Evolutionary conservation across 1,140 invertebrate species (phyloP).

Genomic region (Hormaphis cornu): DNA sequence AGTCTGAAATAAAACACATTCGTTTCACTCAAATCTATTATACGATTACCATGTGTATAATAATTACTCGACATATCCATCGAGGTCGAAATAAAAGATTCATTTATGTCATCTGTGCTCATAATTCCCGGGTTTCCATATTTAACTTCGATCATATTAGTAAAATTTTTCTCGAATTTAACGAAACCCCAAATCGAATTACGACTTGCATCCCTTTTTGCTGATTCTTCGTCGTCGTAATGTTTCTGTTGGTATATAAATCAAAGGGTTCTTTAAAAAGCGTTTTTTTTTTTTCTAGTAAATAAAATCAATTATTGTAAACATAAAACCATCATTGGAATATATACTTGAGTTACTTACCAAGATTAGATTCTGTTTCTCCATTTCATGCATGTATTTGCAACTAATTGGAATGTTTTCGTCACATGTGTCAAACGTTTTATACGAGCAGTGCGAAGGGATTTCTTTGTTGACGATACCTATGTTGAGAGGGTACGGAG

Average conservation of each 20-base stretch:
- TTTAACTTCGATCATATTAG: neutral
- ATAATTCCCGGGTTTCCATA: neutral
- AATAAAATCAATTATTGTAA: too few species aligned
- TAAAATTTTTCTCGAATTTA: slow-evolving; percentile 5
- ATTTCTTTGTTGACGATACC: slow-evolving; percentile 9
- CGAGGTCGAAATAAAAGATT: neutral
- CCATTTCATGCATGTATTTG: neutral
- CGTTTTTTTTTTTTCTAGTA: too few species aligned
- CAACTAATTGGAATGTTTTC: slow-evolving; percentile 5
- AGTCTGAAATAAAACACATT: slow-evolving; percentile 13
- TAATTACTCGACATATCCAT: slow-evolving; percentile 18
- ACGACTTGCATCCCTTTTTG: neutral
- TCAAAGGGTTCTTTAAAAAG: too few species aligned
- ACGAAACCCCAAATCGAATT: neutral
- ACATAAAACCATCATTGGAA: too few species aligned
- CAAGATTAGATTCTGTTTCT: neutral
- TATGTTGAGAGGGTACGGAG: neutral
- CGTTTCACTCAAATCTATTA: neutral
- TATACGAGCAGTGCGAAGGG: neutral
- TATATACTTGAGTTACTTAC: neutral
- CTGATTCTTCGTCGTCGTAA: neutral
- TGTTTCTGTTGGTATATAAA: neutral
- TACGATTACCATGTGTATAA: neutral
- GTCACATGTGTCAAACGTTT: slow-evolving; percentile 7
- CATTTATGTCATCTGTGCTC: neutral